A percentile compares a stretch with the other conserved stretches of the same genome.
Evolutionary conservation across 2,888 invertebrate species (phyloP).

Genomic region (Xestoiulus laeticollis): DNA sequence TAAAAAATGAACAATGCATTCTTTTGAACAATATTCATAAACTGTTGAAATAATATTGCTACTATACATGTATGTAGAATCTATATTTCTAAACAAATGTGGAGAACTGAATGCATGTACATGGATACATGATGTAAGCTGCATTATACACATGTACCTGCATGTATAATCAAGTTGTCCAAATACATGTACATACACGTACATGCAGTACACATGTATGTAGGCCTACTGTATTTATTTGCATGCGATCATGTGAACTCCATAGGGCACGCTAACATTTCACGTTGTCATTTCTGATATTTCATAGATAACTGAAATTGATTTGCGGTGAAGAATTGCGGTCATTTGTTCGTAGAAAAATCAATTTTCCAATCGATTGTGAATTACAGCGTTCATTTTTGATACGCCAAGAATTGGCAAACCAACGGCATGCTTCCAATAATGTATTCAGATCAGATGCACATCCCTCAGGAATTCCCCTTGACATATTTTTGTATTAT

Average conservation of each 20-base stretch:
- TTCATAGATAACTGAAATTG: not conserved
- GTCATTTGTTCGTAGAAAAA: not conserved
- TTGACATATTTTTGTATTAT: not conserved
- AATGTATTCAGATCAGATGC: constrained; percentile 7
- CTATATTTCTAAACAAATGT: no score
- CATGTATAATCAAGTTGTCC: no score
- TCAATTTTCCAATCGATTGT: not conserved
- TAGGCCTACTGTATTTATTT: no score
- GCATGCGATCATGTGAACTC: not conserved
- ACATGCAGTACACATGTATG: no score
- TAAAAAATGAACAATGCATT: no score
- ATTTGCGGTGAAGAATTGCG: not conserved
- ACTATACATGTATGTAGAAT: no score
- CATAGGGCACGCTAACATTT: not conserved
- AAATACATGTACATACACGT: no score
- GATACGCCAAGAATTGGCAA: not conserved
- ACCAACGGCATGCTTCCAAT: not conserved
- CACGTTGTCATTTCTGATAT: not conserved
- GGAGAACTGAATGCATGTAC: no score
- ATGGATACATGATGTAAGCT: no score
- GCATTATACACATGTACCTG: no score
- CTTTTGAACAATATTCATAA: no score
- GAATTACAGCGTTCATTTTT: not conserved
- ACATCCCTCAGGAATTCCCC: not conserved
- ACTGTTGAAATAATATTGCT: no score